A percentile compares a stretch with the other conserved stretches of the same genome.
Conservation (phyloP, 2,888 invertebrate species). For the Frankliniella intonsa region DNA sequence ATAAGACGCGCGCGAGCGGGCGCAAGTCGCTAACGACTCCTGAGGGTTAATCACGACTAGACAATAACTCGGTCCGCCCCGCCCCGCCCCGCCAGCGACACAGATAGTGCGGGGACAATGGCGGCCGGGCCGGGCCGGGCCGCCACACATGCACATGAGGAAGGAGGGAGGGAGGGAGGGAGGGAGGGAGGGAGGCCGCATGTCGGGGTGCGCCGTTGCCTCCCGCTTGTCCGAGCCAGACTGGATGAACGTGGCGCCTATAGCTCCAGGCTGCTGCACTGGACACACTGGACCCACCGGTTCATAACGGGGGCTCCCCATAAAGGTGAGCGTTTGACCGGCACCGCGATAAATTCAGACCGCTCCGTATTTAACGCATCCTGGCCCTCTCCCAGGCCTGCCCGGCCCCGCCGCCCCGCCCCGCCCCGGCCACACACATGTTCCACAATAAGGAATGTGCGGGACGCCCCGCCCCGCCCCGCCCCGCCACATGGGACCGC, state of each 20-base stretch:
- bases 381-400: no score
- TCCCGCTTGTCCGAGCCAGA: no score
- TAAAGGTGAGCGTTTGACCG: constrained; percentile 5
- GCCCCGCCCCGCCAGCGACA: not conserved
- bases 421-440: not conserved
- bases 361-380: not conserved
- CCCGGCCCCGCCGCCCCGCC: not conserved
- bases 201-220: no score
- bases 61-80: not conserved
- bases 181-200: no score
- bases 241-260: no score
- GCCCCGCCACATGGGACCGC: not conserved
- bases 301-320: no score
- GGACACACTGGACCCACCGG: no score
- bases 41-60: constrained; percentile 11
- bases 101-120: constrained; percentile 14
- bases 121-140: not conserved
- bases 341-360: constrained; percentile 11
- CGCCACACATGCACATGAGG: no score
- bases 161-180: no score
- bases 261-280: no score
- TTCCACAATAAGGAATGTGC: constrained; percentile 6
- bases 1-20: no score
- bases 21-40: not conserved
- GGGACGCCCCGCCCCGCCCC: not conserved